Evolutionary conservation across 2,888 invertebrate species (phyloP), one percentile per base, ranked within the genome.

Genomic region (Xestoiulus laeticollis): DNA sequence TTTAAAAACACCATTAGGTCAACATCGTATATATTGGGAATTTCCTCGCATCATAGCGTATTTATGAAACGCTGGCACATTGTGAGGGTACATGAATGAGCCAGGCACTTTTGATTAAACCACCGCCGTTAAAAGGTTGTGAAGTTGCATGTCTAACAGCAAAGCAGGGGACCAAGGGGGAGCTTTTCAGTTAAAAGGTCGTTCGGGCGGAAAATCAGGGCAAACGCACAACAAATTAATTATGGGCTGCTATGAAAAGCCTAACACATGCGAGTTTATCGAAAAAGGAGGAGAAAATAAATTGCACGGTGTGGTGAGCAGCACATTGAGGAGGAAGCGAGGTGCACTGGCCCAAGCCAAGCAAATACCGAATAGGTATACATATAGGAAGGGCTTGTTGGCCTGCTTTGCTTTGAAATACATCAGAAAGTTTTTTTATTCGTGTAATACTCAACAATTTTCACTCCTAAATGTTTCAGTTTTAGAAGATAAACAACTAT

Each of bases 241-340:
- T 68, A 68, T 26, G 68, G 68, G 68, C 68, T 68, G 68, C 68
- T 26, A 68, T 68, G 68, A 68, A 68, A 68, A 26, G 68, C 22
- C 68, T 68, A 68, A 68, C 68, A 68, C 68, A 68, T 68, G 68
- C 68, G 26, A 68, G 26, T 22, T 68, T 10, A 68, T 68, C 68
- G 68, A 38, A 68, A 68, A 68, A 68, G 68, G 68, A 68, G 68
- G 68, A 68, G 68, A 68, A 68, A 22, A 68, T 68, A 68, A 68
- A 68, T 68, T 68, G 68, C 68, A 26, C 26, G 68, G 53, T 53
- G 53, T 53, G 53, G 6, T 53, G 53, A 48, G 12, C 48, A 48
- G 16, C 53, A 53, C n/a, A n/a, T 22, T 68, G 68, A 8, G 26
- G 68, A 68, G 68, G 26, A 22, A 2, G 68, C 5, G 59, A 68